These are phyloP conservation scores for Eriocheir sinensis DNA, from an alignment of 1,140 invertebrate species.

Conservation along the genomic window DNA sequence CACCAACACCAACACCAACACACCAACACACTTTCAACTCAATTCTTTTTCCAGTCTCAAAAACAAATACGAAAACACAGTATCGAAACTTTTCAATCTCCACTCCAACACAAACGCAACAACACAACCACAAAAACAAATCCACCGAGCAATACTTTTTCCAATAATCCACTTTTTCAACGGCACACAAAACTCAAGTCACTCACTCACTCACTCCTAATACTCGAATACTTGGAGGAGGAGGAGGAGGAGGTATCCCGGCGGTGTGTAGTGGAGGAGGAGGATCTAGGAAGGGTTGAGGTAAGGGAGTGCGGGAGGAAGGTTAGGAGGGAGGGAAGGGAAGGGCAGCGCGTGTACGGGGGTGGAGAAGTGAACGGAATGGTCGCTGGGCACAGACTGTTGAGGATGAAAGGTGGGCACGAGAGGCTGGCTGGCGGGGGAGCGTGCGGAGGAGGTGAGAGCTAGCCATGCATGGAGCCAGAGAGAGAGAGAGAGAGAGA, in stretches of 20 bases:
- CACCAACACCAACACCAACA: no score
- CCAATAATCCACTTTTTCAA: not conserved
- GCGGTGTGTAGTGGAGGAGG: not conserved
- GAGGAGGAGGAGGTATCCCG: not conserved
- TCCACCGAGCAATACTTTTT: not conserved
- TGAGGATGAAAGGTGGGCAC: not conserved
- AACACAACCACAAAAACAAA: not conserved
- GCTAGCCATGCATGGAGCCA: not conserved
- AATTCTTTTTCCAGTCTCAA: no score
- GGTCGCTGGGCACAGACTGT: constrained; percentile 51
- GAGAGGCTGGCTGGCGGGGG: not conserved
- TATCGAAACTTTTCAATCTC: no score
- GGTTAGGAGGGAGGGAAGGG: not conserved
- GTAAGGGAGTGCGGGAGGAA: not conserved
- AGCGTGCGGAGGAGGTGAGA: not conserved
- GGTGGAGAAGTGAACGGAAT: not conserved
- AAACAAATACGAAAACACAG: no score
- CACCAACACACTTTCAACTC: no score
- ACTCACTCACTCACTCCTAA: not conserved
- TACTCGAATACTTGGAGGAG: not conserved
- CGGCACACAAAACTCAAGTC: not conserved
- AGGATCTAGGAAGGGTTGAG: not conserved
- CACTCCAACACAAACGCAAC: no score
- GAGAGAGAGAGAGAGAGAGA: not conserved
- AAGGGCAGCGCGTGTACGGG: not conserved